A percentile compares a stretch with the other conserved stretches of the same genome.
Evolutionary conservation across 1,140 invertebrate species (phyloP).

Genomic region (Ceratina japonica): DNA sequence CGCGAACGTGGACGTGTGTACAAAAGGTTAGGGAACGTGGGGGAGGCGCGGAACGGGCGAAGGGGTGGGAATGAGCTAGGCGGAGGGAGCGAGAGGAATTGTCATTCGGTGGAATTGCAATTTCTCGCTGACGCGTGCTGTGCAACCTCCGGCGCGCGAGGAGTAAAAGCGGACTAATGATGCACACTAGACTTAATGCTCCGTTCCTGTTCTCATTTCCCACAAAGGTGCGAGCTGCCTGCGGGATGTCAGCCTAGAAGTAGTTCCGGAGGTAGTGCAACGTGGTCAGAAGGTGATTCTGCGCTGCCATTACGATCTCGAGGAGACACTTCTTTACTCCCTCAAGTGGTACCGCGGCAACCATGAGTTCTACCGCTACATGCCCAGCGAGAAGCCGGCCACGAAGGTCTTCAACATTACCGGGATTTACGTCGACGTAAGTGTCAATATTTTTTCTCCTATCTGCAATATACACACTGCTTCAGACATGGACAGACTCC

Average conservation of each 20-base stretch:
- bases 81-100: conserved; percentile 50
- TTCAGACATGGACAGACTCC: not conserved
- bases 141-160: conserved; percentile 61
- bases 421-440: conserved; percentile 88
- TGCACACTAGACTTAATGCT: conserved; percentile 70
- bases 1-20: conserved; percentile 19
- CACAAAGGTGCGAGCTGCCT: conserved; percentile 73
- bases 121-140: conserved; percentile 71
- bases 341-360: conserved; percentile 91
- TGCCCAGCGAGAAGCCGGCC: conserved; percentile 83
- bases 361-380: conserved; percentile 86
- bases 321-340: conserved; percentile 85
- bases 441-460: conserved; percentile 71
- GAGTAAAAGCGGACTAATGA: conserved; percentile 70
- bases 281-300: conserved; percentile 84
- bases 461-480: not conserved
- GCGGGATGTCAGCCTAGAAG: conserved; percentile 78
- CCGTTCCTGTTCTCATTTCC: conserved; percentile 66
- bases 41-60: not conserved
- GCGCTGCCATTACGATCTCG: conserved; percentile 86
- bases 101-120: conserved; percentile 73
- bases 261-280: conserved; percentile 83
- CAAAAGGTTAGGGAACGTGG: not conserved
- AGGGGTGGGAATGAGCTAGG: conserved; percentile 19
- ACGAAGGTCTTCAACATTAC: conserved; percentile 86